Conservation (phyloP, 2,888 invertebrate genomes). For the Synergus itoensis region DNA sequence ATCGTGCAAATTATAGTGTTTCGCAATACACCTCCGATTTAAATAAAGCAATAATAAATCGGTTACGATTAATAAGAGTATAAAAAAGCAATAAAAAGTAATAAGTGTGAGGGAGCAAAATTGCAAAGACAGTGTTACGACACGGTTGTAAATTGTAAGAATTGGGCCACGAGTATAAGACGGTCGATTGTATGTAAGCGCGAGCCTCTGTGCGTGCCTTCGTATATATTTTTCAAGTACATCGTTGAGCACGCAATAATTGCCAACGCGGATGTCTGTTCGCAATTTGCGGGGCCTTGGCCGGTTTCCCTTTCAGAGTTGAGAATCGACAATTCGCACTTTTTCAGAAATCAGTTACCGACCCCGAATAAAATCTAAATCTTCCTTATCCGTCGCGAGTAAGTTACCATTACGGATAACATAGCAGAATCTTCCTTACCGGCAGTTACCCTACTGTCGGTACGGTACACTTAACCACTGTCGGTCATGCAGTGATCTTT, state of each 20-base stretch:
- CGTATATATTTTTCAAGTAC: constrained; percentile 61
- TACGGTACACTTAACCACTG: background rate
- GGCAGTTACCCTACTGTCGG: background rate
- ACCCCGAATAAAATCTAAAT: constrained; percentile 42
- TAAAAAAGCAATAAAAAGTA: constrained; percentile 43
- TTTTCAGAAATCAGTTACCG: constrained; percentile 52
- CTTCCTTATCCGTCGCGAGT: background rate
- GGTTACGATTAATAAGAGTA: constrained; percentile 18
- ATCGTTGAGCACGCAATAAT: constrained; percentile 71
- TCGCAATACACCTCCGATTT: background rate
- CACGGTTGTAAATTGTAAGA: constrained; percentile 73
- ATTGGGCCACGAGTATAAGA: constrained; percentile 71
- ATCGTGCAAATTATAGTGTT: background rate
- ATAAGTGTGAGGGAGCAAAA: constrained; percentile 53
- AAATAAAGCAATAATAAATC: background rate
- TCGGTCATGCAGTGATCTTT: background rate
- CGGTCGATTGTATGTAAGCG: constrained; percentile 50
- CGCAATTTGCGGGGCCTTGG: constrained; percentile 74
- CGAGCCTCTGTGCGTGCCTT: constrained; percentile 29
- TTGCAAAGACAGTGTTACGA: constrained; percentile 67
- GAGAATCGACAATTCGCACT: constrained; percentile 42
- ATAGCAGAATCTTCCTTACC: background rate
- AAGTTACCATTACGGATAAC: background rate
- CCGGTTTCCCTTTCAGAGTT: constrained; percentile 73
- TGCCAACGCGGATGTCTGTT: constrained; percentile 76